A percentile compares a stretch with the other conserved stretches of the same genome.
Conservation (phyloP, 2,888 invertebrate species). For the Tridacna crocea region DNA sequence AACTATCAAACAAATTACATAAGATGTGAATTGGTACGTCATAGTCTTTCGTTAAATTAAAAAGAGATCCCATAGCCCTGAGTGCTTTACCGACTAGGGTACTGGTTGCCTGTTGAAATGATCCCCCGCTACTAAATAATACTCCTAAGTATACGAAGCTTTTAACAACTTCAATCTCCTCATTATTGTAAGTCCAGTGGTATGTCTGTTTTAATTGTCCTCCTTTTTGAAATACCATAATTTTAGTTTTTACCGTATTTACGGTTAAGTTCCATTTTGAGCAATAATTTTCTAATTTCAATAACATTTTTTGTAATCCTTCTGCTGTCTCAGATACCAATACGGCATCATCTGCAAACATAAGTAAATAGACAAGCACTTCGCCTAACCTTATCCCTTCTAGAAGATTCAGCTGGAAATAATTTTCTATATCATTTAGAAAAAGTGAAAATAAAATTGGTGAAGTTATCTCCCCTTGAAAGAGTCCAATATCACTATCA, state of each 20-base stretch:
- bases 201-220: background rate
- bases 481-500: slow-evolving; percentile 3
- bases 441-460: slow-evolving; percentile 10
- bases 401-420: background rate
- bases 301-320: slow-evolving; percentile 27
- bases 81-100: slow-evolving; percentile 17
- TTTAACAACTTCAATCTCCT: slow-evolving; percentile 31
- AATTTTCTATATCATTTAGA: slow-evolving; percentile 21
- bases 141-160: slow-evolving; percentile 36
- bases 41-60: slow-evolving; percentile 23
- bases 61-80: slow-evolving; percentile 23
- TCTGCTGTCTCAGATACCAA: slow-evolving; percentile 1
- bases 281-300: slow-evolving; percentile 19
- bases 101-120: slow-evolving; percentile 24
- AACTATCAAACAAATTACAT: slow-evolving; percentile 3
- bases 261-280: slow-evolving; percentile 12
- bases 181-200: background rate
- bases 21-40: background rate
- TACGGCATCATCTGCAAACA: slow-evolving; percentile 16
- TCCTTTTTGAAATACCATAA: slow-evolving; percentile 30
- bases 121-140: slow-evolving; percentile 32
- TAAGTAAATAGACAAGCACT: background rate
- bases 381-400: background rate
- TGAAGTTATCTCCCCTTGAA: slow-evolving; percentile 28
- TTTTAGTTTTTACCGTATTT: slow-evolving; percentile 26